These are phyloP conservation scores for Apodemia hepburni DNA, from an alignment of 2,888 invertebrate genomes.

Conservation along the genomic window DNA sequence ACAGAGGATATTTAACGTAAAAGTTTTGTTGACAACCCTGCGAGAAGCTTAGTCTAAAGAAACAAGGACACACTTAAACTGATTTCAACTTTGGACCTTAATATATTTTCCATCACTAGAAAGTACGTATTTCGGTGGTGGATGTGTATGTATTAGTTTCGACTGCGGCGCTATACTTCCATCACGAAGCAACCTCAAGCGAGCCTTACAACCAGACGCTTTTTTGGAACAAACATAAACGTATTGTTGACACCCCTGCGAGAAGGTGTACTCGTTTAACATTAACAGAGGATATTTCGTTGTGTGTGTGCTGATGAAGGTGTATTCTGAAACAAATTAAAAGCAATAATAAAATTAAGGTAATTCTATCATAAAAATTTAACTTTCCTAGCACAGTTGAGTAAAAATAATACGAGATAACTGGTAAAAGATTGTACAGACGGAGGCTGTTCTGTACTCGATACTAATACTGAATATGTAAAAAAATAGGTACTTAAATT, in stretches of 20 bases:
- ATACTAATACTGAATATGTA: no score
- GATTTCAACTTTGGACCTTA: conserved; percentile 9
- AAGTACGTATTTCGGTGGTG: conserved; percentile 35
- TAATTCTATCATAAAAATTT: not conserved
- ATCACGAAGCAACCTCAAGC: conserved; percentile 24
- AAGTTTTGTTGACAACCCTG: conserved; percentile 32
- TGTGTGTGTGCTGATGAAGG: conserved; percentile 27
- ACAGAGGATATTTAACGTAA: no score
- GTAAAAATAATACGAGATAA: no score
- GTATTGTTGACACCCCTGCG: conserved; percentile 32
- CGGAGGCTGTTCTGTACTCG: no score
- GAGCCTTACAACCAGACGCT: conserved; percentile 32
- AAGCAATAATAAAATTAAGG: not conserved
- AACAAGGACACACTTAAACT: no score
- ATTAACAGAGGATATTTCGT: conserved; percentile 32
- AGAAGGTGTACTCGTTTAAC: no score
- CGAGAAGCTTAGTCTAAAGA: conserved; percentile 16
- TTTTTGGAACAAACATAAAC: conserved; percentile 39
- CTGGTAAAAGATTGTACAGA: no score
- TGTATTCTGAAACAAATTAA: conserved; percentile 28
- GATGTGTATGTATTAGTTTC: conserved; percentile 22
- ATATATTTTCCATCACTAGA: conserved; percentile 31
- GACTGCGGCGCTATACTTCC: not conserved
- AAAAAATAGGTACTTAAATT: no score
- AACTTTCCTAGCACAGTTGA: no score